phyloP scores from a whole-genome alignment of 2,797 vertebrate species.

The Serranus cabrilla region DNA sequence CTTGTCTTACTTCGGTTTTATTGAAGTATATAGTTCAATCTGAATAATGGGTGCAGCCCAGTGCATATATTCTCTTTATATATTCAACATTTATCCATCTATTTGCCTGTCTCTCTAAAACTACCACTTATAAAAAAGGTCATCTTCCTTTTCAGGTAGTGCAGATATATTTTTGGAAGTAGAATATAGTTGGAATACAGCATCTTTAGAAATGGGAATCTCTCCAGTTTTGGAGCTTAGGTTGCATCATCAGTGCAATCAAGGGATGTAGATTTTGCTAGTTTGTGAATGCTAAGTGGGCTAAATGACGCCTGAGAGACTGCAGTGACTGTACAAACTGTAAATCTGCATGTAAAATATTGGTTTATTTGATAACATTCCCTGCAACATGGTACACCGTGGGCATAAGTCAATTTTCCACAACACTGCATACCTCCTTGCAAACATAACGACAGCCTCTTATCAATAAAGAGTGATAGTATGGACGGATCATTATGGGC shows the following conservation, averaged over 20 bases:
- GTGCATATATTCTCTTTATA: not conserved
- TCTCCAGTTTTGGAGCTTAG: not conserved
- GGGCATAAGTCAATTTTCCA: not conserved
- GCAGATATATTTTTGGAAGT: not conserved
- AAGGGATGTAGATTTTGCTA: not conserved
- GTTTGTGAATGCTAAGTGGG: not conserved
- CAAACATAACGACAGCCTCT: not conserved
- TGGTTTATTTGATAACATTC: not conserved
- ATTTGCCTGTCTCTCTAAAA: not conserved
- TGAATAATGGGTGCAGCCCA: slow-evolving; percentile 13
- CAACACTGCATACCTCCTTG: not conserved
- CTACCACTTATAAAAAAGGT: slow-evolving; percentile 5
- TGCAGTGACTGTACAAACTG: not conserved
- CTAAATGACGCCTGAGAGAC: not conserved
- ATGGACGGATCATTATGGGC: not conserved
- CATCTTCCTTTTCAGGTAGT: not conserved
- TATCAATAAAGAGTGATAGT: not conserved
- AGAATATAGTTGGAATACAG: not conserved
- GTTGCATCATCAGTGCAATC: not conserved
- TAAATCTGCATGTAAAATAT: not conserved
- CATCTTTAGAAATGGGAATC: not conserved
- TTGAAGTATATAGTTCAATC: slow-evolving; percentile 12
- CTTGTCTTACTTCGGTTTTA: slow-evolving; percentile 36
- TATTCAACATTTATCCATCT: not conserved
- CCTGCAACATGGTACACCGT: not conserved